Evolutionary conservation across 2,797 vertebrate species (phyloP).

Genomic region (Gobio occitaniae): DNA sequence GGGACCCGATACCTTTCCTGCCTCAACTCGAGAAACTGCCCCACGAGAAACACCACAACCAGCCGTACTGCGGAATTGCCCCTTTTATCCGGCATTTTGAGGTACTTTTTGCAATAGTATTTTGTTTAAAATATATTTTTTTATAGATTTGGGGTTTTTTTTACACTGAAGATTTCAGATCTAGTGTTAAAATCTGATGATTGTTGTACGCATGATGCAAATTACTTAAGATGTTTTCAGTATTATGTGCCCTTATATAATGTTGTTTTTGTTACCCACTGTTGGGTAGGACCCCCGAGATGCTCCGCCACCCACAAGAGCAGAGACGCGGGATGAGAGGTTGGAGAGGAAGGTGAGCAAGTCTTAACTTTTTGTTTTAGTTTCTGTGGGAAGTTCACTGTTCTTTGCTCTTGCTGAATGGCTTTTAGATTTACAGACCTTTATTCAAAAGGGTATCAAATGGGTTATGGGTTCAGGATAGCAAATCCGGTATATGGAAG

Average conservation of each 20-base stretch:
- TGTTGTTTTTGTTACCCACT: neutral
- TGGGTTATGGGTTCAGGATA: neutral
- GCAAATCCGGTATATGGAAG: neutral
- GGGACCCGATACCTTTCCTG: constrained; percentile 91
- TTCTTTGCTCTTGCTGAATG: neutral
- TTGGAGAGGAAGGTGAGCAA: constrained; percentile 89
- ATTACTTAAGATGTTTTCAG: neutral
- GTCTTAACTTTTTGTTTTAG: neutral
- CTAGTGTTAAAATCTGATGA: neutral
- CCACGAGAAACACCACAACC: constrained; percentile 94
- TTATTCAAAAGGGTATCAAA: neutral
- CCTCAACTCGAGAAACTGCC: constrained; percentile 90
- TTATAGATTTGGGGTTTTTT: neutral
- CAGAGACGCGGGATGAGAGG: constrained; percentile 91
- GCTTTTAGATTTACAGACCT: neutral
- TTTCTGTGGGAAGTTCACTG: neutral
- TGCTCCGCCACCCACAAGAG: constrained; percentile 92
- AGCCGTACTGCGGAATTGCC: constrained; percentile 91
- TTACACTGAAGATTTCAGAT: neutral
- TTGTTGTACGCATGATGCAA: neutral
- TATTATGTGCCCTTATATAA: neutral
- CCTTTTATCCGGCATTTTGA: constrained; percentile 92
- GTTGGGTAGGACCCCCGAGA: constrained; percentile 87
- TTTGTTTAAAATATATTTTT: neutral
- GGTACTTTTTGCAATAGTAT: constrained; percentile 67